Percentiles rank a stretch among this genome's conserved stretches.
phyloP scores from a whole-genome alignment of 2,888 invertebrate genomes.

The Andrena marginata region DNA sequence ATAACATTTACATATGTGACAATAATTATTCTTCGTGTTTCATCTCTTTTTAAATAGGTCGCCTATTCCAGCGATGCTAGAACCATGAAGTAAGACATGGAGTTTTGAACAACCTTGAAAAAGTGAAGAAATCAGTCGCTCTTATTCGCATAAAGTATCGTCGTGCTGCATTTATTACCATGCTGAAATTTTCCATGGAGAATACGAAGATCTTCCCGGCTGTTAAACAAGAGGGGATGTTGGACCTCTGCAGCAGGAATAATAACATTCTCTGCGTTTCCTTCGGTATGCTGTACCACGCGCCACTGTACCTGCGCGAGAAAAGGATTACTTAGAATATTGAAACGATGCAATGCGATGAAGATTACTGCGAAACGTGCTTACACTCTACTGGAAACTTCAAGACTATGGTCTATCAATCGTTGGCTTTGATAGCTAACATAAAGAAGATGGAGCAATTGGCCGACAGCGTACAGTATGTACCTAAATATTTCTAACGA shows the following conservation, averaged over 20 bases:
- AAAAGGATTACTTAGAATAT: not conserved
- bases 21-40: not conserved
- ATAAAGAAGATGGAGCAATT: slow-evolving; percentile 47
- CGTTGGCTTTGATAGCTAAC: slow-evolving; percentile 26
- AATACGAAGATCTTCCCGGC: slow-evolving; percentile 45
- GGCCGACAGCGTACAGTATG: not conserved
- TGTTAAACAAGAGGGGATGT: slow-evolving; percentile 12
- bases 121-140: not conserved
- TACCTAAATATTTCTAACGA: not conserved
- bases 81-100: slow-evolving; percentile 1
- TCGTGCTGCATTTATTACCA: not conserved
- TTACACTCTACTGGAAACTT: not conserved
- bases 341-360: no score
- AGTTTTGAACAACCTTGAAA: not conserved
- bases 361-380: not conserved
- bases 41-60: not conserved
- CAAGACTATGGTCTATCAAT: not conserved
- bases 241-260: slow-evolving; percentile 17
- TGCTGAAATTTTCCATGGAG: not conserved
- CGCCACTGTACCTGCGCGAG: not conserved
- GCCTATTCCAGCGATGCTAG: not conserved
- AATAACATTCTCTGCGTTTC: slow-evolving; percentile 40
- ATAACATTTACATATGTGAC: not conserved
- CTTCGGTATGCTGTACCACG: slow-evolving; percentile 33
- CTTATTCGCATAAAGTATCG: not conserved